phyloP scores from a whole-genome alignment of 2,888 invertebrate species.

The Tenthredo mesomela region DNA sequence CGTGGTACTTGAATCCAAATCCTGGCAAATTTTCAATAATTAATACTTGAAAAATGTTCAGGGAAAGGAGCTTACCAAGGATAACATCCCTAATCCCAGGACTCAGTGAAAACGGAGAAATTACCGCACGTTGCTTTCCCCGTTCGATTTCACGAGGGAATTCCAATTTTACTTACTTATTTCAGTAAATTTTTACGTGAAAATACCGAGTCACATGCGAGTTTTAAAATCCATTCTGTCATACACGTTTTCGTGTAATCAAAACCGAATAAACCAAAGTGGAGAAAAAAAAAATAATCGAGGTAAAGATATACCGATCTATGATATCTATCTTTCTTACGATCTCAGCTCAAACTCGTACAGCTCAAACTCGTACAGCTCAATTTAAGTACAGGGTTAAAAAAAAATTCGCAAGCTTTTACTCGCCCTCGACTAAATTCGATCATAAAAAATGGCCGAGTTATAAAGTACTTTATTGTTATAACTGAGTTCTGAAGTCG shows the following conservation, averaged over 20 bases:
- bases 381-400: not conserved
- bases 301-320: not conserved
- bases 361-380: not conserved
- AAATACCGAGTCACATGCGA: not conserved
- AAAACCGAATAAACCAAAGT: not conserved
- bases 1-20: conserved; percentile 4
- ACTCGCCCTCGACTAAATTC: not conserved
- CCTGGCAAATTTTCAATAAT: conserved; percentile 31
- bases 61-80: conserved; percentile 26
- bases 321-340: not conserved
- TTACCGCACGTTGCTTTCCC: not conserved
- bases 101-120: conserved; percentile 25
- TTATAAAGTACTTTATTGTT: conserved; percentile 5
- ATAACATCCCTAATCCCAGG: conserved; percentile 45
- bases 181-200: not conserved
- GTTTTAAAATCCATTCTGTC: not conserved
- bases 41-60: not conserved
- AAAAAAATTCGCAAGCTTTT: not conserved
- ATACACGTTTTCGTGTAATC: not conserved
- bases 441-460: not conserved
- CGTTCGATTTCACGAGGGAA: not conserved
- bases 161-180: conserved; percentile 1
- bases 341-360: not conserved
- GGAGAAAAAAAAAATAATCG: not conserved
- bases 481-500: conserved; percentile 3